Evolutionary conservation across 1,140 invertebrate species (phyloP).

Genomic region (Heliconius hewitsoni): DNA sequence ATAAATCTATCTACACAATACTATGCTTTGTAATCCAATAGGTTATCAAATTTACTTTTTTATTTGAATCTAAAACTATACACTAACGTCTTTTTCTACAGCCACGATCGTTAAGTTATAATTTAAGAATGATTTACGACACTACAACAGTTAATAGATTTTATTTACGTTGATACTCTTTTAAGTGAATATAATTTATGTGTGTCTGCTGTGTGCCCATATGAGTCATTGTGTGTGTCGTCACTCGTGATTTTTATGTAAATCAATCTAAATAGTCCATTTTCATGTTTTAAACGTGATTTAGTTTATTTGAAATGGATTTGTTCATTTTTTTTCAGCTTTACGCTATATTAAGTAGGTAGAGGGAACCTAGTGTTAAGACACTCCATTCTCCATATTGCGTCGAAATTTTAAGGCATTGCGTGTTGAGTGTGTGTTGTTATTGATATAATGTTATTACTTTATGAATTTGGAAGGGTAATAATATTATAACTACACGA

Average conservation of each 20-base stretch:
- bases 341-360: too few relatives aligned
- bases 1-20: constrained; percentile 72
- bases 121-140: constrained; percentile 68
- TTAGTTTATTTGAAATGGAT: not conserved
- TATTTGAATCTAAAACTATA: constrained; percentile 57
- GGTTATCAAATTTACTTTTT: constrained; percentile 62
- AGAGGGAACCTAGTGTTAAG: too few relatives aligned
- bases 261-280: not conserved
- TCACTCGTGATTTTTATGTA: not conserved
- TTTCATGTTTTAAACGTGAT: not conserved
- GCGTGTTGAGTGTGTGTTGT: too few relatives aligned
- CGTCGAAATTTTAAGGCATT: too few relatives aligned
- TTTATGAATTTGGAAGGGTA: too few relatives aligned
- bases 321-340: too few relatives aligned
- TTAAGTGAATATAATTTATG: constrained; percentile 51
- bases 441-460: too few relatives aligned
- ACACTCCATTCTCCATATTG: too few relatives aligned
- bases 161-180: constrained; percentile 57
- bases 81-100: constrained; percentile 50
- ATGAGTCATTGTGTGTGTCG: constrained; percentile 29
- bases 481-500: too few relatives aligned
- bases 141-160: constrained; percentile 54
- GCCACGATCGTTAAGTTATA: constrained; percentile 53
- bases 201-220: constrained; percentile 37
- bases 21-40: constrained; percentile 74